Base-by-base conservation (phyloP, 2,113 vertebrate species). In the Myiozetetes cayanensis region DNA sequence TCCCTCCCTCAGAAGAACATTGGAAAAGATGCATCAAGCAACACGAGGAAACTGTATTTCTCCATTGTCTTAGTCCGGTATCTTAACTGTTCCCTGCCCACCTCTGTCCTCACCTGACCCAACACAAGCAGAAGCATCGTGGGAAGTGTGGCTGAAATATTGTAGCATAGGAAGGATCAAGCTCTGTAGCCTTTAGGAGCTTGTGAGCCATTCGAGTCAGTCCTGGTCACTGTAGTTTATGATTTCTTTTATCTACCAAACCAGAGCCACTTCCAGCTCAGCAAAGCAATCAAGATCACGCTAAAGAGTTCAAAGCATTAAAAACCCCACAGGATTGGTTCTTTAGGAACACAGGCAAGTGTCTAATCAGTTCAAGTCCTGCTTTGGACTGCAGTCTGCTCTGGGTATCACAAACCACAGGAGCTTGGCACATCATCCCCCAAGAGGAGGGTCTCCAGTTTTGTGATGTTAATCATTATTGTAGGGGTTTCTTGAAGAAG, bases 261-360 rank as follows among this genome's bases (percentile, higher is more conserved):
- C 52, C 43, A 83, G 6, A 85, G 47, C 52, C 17, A 61, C 35
- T 35, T 46, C 39, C 56, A 91, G 71, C 21, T 85, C 78, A 77
- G 79, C 81, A 63, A 93, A 92, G 82, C 63, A 88, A 59, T 37
- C 18, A 58, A 76, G 31, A 61, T 25, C 11, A 81, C 4, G 22
- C 41, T 72, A 30, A 55, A 79, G 58, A 55, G 47, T 56, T 89
- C 72, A 70, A 96, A 94, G 62, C 78, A 62, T 24, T 85, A 41
- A 89, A 83, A 76, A 71, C 1, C 0, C 1, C 15, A 59, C 11
- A 41, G 31, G 7, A 55, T 46, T 19, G 18, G 62, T n/a, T 83
- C 56, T 79, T 76, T 58, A 55, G 62, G 31, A 79, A 62, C 14
- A 78, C 8, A 92, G 58, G 53, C 21, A 85, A 70, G 27, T 19